Conservation (phyloP, 2,888 invertebrate genomes). For the Alloscopus bannaensis region DNA sequence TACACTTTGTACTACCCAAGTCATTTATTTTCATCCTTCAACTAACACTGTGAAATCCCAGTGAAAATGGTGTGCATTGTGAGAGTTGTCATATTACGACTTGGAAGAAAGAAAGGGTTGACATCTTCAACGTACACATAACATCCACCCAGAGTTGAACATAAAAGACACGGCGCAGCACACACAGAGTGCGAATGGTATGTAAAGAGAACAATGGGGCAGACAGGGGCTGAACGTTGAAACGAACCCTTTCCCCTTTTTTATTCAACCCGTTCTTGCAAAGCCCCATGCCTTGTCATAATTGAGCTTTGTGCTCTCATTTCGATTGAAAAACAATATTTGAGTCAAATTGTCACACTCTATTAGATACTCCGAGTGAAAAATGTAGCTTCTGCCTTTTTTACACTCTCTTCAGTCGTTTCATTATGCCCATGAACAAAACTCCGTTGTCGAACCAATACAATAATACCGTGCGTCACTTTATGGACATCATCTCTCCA, state of each 20-base stretch:
- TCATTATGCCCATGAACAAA: no score
- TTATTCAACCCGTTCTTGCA: conserved; percentile 51
- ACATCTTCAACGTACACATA: conserved; percentile 55
- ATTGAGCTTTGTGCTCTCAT: conserved; percentile 69
- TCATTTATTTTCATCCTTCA: conserved; percentile 40
- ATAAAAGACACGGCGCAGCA: no score
- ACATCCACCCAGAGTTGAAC: background rate
- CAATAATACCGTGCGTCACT: conserved; percentile 12
- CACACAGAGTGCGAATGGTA: no score
- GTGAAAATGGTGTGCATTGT: conserved; percentile 8
- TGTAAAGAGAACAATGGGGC: background rate
- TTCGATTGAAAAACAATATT: conserved; percentile 73
- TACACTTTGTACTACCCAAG: conserved; percentile 7
- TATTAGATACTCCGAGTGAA: conserved; percentile 68
- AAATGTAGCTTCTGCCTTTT: no score
- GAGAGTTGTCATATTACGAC: conserved; percentile 52
- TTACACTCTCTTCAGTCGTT: conserved; percentile 11
- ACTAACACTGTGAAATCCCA: conserved; percentile 28
- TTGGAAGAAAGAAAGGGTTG: conserved; percentile 50
- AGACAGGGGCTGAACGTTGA: background rate
- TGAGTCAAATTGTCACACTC: conserved; percentile 74
- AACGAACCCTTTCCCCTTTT: conserved; percentile 25
- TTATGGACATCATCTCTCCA: conserved; percentile 1
- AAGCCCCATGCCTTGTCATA: conserved; percentile 57
- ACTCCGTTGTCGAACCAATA: conserved; percentile 1